Percentiles rank a stretch among this genome's conserved stretches.
Evolutionary conservation across 2,888 invertebrate species (phyloP).

Genomic region (Drosophila paranaensis): DNA sequence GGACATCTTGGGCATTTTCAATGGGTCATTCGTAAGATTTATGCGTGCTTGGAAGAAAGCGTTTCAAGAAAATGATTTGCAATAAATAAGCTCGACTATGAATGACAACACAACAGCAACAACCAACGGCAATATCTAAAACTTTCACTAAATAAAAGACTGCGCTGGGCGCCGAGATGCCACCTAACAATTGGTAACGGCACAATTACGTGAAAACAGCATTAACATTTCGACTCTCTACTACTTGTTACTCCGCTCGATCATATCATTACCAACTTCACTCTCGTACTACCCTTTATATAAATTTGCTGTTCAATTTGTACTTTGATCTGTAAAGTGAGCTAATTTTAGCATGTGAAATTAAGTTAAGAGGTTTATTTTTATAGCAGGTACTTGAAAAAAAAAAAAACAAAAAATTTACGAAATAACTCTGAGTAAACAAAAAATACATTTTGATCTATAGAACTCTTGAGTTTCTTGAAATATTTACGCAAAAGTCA

Average conservation of each 20-base stretch:
- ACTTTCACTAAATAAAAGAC: slow-evolving; percentile 67
- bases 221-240: slow-evolving; percentile 38
- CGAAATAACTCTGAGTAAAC: neutral
- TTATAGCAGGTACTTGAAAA: neutral
- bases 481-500: neutral
- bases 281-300: slow-evolving; percentile 6
- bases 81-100: slow-evolving; percentile 52
- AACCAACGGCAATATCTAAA: slow-evolving; percentile 11
- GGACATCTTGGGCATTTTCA: slow-evolving; percentile 47
- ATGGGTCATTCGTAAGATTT: slow-evolving; percentile 46
- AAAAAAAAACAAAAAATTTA: neutral
- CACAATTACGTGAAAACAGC: slow-evolving; percentile 48
- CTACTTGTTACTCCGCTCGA: neutral
- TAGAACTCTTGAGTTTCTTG: neutral
- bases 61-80: slow-evolving; percentile 61
- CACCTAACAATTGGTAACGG: slow-evolving; percentile 62
- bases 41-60: slow-evolving; percentile 53
- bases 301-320: neutral
- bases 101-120: slow-evolving; percentile 20
- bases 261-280: slow-evolving; percentile 2
- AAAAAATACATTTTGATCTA: neutral
- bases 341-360: neutral
- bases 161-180: slow-evolving; percentile 26
- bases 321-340: neutral
- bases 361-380: neutral